Percentiles rank a stretch among this genome's conserved stretches.
Conservation (phyloP, 2,888 invertebrate species). For the Nasonia oneida region DNA sequence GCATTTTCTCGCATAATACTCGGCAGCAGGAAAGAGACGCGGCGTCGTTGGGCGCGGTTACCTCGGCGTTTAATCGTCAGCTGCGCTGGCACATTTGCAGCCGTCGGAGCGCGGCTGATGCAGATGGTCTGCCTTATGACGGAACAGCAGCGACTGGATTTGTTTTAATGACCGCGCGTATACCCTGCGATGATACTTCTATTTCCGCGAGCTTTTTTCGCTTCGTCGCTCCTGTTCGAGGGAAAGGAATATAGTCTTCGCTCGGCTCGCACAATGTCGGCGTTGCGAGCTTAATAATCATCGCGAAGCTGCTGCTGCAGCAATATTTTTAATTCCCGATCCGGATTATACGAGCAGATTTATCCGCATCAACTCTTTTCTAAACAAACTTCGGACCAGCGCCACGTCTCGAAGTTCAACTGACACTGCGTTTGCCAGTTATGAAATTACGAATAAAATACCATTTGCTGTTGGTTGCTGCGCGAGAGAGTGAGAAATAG, state of each 20-base stretch:
- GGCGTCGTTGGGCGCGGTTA: conserved; percentile 41
- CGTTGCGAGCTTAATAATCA: too few species aligned
- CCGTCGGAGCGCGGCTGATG: neutral
- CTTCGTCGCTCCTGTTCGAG: neutral
- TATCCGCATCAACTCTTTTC: too few species aligned
- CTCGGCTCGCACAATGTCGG: conserved; percentile 2
- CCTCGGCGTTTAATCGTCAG: conserved; percentile 36
- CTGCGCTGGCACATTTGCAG: neutral
- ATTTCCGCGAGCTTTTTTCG: neutral
- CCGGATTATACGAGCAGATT: too few species aligned
- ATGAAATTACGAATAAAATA: conserved; percentile 34
- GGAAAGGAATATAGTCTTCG: neutral
- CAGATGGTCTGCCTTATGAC: conserved; percentile 40
- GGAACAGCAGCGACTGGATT: conserved; percentile 38
- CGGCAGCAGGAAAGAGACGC: neutral
- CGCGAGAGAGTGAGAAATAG: neutral
- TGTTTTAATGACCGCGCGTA: conserved; percentile 46
- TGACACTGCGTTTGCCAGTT: conserved; percentile 3
- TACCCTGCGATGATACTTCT: neutral
- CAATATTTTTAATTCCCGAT: too few species aligned
- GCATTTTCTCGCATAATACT: conserved; percentile 47
- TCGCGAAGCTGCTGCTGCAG: too few species aligned
- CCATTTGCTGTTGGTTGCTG: too few species aligned
- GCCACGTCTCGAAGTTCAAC: neutral
- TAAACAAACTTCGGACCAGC: neutral